A percentile compares a stretch with the other conserved stretches of the same genome.
phyloP scores from a whole-genome alignment of 2,888 invertebrate genomes.

The Temnothorax ravouxi region DNA sequence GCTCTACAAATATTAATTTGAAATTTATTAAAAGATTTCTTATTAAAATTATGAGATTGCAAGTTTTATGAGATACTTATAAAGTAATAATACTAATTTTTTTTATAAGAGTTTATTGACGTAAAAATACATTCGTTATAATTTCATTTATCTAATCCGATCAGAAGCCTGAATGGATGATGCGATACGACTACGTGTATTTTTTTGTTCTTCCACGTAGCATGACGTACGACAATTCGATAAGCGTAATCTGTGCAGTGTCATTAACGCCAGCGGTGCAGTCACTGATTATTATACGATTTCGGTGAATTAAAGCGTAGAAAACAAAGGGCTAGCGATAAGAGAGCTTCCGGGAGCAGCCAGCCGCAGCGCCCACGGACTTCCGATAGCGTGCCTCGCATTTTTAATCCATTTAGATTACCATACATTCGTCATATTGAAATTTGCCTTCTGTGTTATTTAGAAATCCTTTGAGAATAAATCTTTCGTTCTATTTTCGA shows the following conservation, averaged over 20 bases:
- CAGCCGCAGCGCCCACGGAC: slow-evolving; percentile 70
- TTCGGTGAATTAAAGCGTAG: slow-evolving; percentile 68
- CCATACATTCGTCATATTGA: neutral
- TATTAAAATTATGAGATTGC: neutral
- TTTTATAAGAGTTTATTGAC: neutral
- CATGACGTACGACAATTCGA: slow-evolving; percentile 45
- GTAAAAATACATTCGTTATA: neutral
- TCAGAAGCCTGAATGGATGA: slow-evolving; percentile 3
- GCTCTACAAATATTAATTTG: neutral
- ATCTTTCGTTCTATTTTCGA: neutral
- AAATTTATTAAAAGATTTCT: neutral
- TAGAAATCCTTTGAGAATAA: neutral
- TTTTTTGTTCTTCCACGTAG: slow-evolving; percentile 26
- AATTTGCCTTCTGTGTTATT: neutral
- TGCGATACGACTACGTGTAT: slow-evolving; percentile 2
- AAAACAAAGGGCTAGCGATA: slow-evolving; percentile 76
- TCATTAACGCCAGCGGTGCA: slow-evolving; percentile 55
- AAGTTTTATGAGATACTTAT: neutral
- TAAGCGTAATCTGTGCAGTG: slow-evolving; percentile 61
- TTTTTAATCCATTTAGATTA: slow-evolving; percentile 66
- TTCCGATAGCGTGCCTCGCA: slow-evolving; percentile 66
- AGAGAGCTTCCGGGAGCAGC: slow-evolving; percentile 72
- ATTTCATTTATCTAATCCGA: neutral
- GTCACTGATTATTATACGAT: slow-evolving; percentile 65
- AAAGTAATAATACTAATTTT: neutral